Evolutionary conservation across 2,797 vertebrate genomes (phyloP), one percentile per base, ranked within the genome.

Genomic region (Hafferia zeledoni): DNA sequence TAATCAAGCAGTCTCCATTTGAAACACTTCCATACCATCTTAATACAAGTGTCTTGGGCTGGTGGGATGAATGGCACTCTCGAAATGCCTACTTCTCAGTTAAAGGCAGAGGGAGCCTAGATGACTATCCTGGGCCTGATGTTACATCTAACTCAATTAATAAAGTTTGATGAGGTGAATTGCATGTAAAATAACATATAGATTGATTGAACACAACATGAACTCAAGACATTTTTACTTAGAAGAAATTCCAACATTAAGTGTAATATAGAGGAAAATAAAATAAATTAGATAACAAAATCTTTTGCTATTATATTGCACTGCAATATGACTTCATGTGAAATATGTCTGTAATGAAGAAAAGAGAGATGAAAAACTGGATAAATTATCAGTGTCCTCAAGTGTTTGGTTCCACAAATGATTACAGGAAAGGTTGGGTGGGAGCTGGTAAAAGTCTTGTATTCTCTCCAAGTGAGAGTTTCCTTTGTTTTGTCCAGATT

Each of bases 61-160:
- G 2, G 20, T 55, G 35, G 9, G n/a, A n/a, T 67, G 20, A 86
- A 69, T 30, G 30, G 6, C 17, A n/a, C 47, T 46, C 60, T 70
- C 0, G 0, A 77, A n/a, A 18, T 37, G 3, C 9, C 18, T 63
- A 2, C 9, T 16, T 69, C 23, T 52, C 28, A 19, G 1, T 52
- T 49, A 77, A 67, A 61, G 70, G 33, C 11, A 91, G 30, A 43
- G 28, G 27, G 20, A 75, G 17, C 35, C 30, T 39, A 17, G 33
- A 52, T 27, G 30, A 8, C 33, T 17, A 64, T 30, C 11, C 22
- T n/a, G 56, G n/a, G 35, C 76, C 72, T 77, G 35, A 39, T 67
- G 25, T 53, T 60, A 67, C 2, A 6, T 53, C 10, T 60, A 52
- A 46, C 25, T 69, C 75, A 33, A 72, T 63, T 2, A 80, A 52